These are phyloP conservation scores for Junonia oenone DNA, from an alignment of 2,888 invertebrate genomes.

Conservation along the genomic window DNA sequence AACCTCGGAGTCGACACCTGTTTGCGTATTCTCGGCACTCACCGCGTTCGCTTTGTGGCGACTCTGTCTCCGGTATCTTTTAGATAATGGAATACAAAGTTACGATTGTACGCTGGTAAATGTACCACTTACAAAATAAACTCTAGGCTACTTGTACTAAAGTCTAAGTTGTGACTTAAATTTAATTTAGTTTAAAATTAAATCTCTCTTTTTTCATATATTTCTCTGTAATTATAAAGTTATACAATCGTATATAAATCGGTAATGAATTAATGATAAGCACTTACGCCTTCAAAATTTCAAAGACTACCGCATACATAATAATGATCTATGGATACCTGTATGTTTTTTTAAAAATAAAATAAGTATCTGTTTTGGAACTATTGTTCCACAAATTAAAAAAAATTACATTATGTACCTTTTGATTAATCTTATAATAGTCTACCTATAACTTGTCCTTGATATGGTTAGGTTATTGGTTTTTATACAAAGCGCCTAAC, in stretches of 20 bases:
- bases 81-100: constrained; percentile 51
- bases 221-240: not conserved
- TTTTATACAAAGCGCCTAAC: constrained; percentile 12
- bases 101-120: constrained; percentile 35
- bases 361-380: too few relatives aligned
- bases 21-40: constrained; percentile 76
- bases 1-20: constrained; percentile 78
- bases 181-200: not conserved
- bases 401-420: too few relatives aligned
- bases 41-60: constrained; percentile 64
- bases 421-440: too few relatives aligned
- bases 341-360: too few relatives aligned
- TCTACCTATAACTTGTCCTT: not conserved
- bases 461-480: constrained; percentile 4
- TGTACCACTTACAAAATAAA: constrained; percentile 28
- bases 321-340: too few relatives aligned
- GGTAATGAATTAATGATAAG: too few relatives aligned
- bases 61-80: constrained; percentile 68
- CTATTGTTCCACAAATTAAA: too few relatives aligned
- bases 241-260: too few relatives aligned
- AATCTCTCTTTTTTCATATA: not conserved
- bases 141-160: constrained; percentile 31
- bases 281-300: too few relatives aligned
- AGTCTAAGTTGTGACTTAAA: constrained; percentile 7
- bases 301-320: too few relatives aligned